phyloP scores from a whole-genome alignment of 2,888 invertebrate species.

The Physocephala rufipes region DNA sequence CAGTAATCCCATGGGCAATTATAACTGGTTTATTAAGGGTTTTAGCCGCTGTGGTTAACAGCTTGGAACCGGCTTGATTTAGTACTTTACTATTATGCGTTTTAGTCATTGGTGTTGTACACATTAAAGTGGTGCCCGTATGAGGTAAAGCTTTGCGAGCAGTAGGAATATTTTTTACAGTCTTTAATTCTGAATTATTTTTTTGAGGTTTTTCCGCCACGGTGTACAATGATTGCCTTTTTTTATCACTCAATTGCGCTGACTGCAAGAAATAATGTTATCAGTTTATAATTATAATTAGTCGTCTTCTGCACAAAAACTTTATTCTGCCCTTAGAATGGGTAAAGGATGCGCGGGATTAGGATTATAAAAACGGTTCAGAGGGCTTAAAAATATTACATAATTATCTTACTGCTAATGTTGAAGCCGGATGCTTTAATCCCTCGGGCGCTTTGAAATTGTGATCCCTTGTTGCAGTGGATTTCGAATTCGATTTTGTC shows the following conservation, averaged over 20 bases:
- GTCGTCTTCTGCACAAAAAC: not conserved
- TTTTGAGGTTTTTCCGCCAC: conserved; percentile 38
- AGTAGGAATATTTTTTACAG: conserved; percentile 18
- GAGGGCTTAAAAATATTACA: not conserved
- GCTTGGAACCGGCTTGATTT: not conserved
- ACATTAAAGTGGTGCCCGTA: not conserved
- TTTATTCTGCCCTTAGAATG: not conserved
- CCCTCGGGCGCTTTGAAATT: conserved; percentile 44
- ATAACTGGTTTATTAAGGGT: not conserved
- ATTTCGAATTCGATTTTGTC: conserved; percentile 15
- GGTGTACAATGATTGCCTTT: conserved; percentile 39
- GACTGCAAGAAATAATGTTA: conserved; percentile 3
- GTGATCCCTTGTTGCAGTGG: conserved; percentile 44
- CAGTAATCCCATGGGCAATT: no score
- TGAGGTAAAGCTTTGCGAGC: conserved; percentile 21
- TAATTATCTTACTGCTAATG: conserved; percentile 28
- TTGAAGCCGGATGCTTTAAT: conserved; percentile 34
- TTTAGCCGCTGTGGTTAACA: not conserved
- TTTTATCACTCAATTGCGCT: not conserved
- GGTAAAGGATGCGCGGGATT: no score
- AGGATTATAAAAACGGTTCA: no score
- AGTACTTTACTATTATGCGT: conserved; percentile 19
- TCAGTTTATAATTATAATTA: not conserved
- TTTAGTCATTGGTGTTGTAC: not conserved
- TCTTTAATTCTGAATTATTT: conserved; percentile 20